Conservation (phyloP, 2,113 vertebrate genomes). For the Lucifuga dentata region DNA sequence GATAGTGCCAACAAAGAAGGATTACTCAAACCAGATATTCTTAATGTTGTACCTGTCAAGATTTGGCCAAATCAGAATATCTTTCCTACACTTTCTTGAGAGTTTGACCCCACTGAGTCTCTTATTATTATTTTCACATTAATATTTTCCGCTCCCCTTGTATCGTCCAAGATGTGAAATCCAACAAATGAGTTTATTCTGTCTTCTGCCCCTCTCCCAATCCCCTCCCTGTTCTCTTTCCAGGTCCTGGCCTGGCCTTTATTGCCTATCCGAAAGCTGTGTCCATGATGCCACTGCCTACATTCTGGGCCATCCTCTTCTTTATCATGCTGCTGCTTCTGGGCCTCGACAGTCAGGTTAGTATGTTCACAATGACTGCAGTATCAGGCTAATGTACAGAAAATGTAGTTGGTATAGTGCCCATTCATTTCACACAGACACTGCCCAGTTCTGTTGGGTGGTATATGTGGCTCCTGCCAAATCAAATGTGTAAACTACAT, state of each 20-base stretch:
- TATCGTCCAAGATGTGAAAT: slow-evolving; percentile 57
- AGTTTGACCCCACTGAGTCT: neutral
- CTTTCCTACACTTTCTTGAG: slow-evolving; percentile 17
- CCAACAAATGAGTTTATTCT: slow-evolving; percentile 59
- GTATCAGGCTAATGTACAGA: slow-evolving; percentile 10
- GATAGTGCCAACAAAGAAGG: slow-evolving; percentile 4
- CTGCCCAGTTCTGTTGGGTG: neutral
- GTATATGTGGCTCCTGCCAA: slow-evolving; percentile 22
- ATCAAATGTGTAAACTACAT: slow-evolving; percentile 51
- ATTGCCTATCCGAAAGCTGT: slow-evolving; percentile 99
- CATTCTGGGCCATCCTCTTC: slow-evolving; percentile 98
- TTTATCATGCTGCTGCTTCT: slow-evolving; percentile 99
- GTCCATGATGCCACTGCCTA: slow-evolving; percentile 98
- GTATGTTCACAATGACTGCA: slow-evolving; percentile 36
- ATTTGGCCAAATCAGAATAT: neutral
- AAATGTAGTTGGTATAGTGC: slow-evolving; percentile 8
- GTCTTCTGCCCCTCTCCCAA: slow-evolving; percentile 47
- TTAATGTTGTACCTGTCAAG: neutral
- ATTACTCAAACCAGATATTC: neutral
- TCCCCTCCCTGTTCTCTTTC: slow-evolving; percentile 77
- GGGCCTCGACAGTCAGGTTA: slow-evolving; percentile 98
- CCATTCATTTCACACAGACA: slow-evolving; percentile 7
- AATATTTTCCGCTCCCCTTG: slow-evolving; percentile 16
- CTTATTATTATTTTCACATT: slow-evolving; percentile 13
- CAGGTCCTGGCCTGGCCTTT: slow-evolving; percentile 98